Percentiles rank a stretch among this genome's conserved stretches.
Conservation (phyloP, 2,888 invertebrate genomes). For the Heterodera filipjevi region DNA sequence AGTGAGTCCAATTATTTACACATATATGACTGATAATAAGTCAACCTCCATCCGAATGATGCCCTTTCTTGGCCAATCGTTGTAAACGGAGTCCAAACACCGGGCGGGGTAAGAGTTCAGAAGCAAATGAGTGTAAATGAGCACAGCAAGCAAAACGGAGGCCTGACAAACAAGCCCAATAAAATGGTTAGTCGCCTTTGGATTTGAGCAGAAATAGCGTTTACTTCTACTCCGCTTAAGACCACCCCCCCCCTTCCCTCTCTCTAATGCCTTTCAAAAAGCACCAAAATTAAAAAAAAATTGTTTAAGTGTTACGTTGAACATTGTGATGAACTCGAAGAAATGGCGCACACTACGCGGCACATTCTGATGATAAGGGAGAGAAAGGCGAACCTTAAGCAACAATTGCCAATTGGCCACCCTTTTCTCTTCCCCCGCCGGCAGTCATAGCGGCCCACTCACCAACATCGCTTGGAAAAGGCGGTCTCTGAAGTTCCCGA, state of each 20-base stretch:
- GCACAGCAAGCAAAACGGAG: constrained; percentile 68
- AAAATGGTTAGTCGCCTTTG: too few species aligned
- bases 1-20: neutral
- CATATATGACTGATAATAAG: neutral
- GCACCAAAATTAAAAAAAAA: too few species aligned
- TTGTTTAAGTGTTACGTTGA: constrained; percentile 15
- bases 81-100: constrained; percentile 76
- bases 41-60: constrained; percentile 86
- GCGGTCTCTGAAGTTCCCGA: constrained; percentile 53
- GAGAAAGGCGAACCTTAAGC: constrained; percentile 20
- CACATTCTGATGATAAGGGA: constrained; percentile 26
- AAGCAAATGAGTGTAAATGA: constrained; percentile 91
- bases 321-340: constrained; percentile 17
- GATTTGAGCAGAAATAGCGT: too few species aligned
- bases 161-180: constrained; percentile 32
- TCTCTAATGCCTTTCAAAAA: too few species aligned
- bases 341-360: constrained; percentile 8
- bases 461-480: constrained; percentile 79
- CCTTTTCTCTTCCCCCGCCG: too few species aligned
- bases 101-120: constrained; percentile 90
- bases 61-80: constrained; percentile 91
- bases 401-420: neutral
- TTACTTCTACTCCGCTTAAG: too few species aligned
- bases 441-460: neutral
- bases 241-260: too few species aligned